phyloP scores from a whole-genome alignment of 2,797 vertebrate genomes.

The Adelosebastes latens region DNA sequence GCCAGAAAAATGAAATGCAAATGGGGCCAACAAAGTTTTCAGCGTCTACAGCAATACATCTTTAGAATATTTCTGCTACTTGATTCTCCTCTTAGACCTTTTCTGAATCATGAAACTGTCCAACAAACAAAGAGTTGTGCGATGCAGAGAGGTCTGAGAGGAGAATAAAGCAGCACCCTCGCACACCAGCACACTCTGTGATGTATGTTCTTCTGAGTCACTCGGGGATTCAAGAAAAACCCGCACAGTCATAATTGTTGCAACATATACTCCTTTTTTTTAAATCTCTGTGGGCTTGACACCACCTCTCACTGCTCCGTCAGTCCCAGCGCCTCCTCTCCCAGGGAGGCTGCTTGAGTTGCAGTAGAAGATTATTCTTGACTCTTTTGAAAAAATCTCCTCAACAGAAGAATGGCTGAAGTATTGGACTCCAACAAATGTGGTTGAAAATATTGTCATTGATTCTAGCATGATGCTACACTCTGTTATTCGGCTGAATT shows the following conservation, averaged over 20 bases:
- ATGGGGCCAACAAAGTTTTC: constrained; percentile 27
- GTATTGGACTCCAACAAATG: constrained; percentile 19
- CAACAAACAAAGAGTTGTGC: constrained; percentile 32
- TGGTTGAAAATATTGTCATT: not conserved
- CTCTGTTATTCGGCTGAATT: not conserved
- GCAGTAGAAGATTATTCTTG: constrained; percentile 46
- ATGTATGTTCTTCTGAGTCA: constrained; percentile 46
- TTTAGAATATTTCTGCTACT: constrained; percentile 30
- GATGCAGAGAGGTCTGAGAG: constrained; percentile 43
- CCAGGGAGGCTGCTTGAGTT: constrained; percentile 52
- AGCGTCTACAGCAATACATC: not conserved
- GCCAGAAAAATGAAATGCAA: constrained; percentile 37
- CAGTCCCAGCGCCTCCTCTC: constrained; percentile 42
- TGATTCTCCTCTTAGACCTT: constrained; percentile 28
- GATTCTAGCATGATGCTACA: not conserved
- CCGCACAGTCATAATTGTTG: constrained; percentile 57
- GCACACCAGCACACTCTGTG: constrained; percentile 36
- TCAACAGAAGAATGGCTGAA: constrained; percentile 15
- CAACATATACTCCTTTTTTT: constrained; percentile 47
- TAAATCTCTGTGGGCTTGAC: constrained; percentile 68
- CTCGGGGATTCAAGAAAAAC: constrained; percentile 42
- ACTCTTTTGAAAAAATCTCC: constrained; percentile 52
- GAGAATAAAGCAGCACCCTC: constrained; percentile 46
- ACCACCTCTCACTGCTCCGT: constrained; percentile 61
- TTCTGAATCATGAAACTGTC: constrained; percentile 45